Evolutionary conservation across 2,113 vertebrate genomes (phyloP).

Genomic region (Oncorhynchus keta): DNA sequence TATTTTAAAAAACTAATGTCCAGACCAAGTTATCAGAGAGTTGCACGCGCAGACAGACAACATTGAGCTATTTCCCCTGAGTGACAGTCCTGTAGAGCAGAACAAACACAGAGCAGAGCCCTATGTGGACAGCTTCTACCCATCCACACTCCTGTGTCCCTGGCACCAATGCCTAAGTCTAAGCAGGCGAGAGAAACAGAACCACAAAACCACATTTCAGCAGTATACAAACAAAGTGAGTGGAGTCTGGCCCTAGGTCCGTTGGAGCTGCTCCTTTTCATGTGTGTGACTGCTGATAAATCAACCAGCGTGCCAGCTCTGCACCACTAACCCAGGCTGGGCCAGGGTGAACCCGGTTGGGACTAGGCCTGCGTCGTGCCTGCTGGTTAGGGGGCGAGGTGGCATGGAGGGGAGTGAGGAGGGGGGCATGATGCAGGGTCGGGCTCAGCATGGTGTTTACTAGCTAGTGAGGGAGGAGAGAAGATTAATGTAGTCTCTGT

Average conservation of each 20-base stretch:
- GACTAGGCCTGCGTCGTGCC: not conserved
- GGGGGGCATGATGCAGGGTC: constrained; percentile 43
- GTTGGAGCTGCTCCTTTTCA: constrained; percentile 18
- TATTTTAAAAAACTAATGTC: constrained; percentile 13
- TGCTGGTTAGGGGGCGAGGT: constrained; percentile 28
- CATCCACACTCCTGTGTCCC: constrained; percentile 21
- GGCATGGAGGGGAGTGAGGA: constrained; percentile 23
- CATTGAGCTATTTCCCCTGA: constrained; percentile 59
- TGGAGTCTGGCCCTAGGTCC: constrained; percentile 1
- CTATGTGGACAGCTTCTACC: not conserved
- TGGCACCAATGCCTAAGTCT: constrained; percentile 27
- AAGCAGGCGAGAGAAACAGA: constrained; percentile 18
- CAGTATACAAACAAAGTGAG: constrained; percentile 18
- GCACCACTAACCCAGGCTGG: constrained; percentile 1
- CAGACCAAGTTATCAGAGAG: constrained; percentile 47
- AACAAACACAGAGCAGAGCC: too few species aligned
- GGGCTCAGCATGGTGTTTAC: constrained; percentile 51
- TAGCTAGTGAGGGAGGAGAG: constrained; percentile 40
- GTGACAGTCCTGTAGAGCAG: constrained; percentile 33
- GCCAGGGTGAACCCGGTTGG: not conserved
- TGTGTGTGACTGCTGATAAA: constrained; percentile 37
- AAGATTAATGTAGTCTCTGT: constrained; percentile 81
- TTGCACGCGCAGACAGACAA: constrained; percentile 35
- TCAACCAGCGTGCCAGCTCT: constrained; percentile 28
- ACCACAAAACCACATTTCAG: constrained; percentile 33